Conservation (phyloP, 2,797 vertebrate species). For the Malacoraja senta region DNA sequence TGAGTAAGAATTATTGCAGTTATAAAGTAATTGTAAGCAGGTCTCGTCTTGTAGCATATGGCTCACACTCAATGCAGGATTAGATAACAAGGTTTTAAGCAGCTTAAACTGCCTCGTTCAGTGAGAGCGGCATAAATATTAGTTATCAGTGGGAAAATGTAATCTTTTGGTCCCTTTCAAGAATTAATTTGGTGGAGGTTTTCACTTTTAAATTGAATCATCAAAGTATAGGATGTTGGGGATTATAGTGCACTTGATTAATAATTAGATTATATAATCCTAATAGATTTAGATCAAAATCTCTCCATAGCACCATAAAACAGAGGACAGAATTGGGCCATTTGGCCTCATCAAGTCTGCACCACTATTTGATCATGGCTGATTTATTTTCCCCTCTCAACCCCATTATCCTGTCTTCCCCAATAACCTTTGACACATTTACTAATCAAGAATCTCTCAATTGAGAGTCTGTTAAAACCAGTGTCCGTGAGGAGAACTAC, state of each 20-base stretch:
- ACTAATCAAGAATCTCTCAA: background rate
- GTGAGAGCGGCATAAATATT: background rate
- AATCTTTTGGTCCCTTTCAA: background rate
- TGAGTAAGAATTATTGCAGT: background rate
- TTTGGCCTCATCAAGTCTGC: too few relatives aligned
- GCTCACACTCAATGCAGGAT: background rate
- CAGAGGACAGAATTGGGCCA: too few relatives aligned
- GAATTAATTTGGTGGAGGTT: background rate
- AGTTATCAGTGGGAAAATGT: background rate
- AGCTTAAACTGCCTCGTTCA: background rate
- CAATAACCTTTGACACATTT: too few relatives aligned
- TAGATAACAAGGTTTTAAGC: conserved; percentile 2
- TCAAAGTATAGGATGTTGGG: background rate
- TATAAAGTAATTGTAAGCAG: background rate
- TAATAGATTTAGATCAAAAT: background rate
- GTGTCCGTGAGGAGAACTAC: background rate
- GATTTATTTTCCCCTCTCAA: too few relatives aligned
- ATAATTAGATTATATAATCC: background rate
- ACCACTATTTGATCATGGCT: too few relatives aligned
- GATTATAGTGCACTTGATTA: background rate
- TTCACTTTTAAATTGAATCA: conserved; percentile 10
- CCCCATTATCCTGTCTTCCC: too few relatives aligned
- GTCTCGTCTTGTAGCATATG: too few relatives aligned
- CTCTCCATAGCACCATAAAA: too few relatives aligned
- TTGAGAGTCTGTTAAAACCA: background rate